A percentile compares a stretch with the other conserved stretches of the same genome.
These are phyloP conservation scores for Argopecten irradians DNA, from an alignment of 1,140 invertebrate species.

Conservation along the genomic window DNA sequence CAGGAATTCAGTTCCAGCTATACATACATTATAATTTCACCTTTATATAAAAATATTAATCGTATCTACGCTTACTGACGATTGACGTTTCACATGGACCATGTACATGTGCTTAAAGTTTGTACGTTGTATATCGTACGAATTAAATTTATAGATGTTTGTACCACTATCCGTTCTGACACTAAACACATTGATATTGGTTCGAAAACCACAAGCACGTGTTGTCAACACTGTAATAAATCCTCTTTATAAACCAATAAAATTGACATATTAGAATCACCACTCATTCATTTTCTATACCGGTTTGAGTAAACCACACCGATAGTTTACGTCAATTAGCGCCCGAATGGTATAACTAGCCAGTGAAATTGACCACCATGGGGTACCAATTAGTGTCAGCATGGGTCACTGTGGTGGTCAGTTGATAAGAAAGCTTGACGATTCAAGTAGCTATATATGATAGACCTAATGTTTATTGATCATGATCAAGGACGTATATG, in stretches of 20 bases:
- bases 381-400: background rate
- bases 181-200: background rate
- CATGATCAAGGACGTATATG: too few species aligned
- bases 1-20: too few species aligned
- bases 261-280: background rate
- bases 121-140: too few species aligned
- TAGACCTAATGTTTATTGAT: too few species aligned
- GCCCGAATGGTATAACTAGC: background rate
- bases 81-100: too few species aligned
- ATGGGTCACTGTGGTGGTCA: background rate
- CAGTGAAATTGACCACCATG: background rate
- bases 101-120: too few species aligned
- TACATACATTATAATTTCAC: too few species aligned
- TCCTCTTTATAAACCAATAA: background rate
- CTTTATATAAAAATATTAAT: too few species aligned
- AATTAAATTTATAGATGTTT: too few species aligned
- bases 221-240: constrained; percentile 10
- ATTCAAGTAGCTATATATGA: background rate
- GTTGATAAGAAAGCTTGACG: background rate
- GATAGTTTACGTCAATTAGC: background rate
- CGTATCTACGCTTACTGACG: too few species aligned
- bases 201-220: background rate
- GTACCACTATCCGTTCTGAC: too few species aligned
- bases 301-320: background rate
- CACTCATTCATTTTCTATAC: background rate